Conservation (phyloP, 2,797 vertebrate genomes). For the Myotis pilosus region DNA sequence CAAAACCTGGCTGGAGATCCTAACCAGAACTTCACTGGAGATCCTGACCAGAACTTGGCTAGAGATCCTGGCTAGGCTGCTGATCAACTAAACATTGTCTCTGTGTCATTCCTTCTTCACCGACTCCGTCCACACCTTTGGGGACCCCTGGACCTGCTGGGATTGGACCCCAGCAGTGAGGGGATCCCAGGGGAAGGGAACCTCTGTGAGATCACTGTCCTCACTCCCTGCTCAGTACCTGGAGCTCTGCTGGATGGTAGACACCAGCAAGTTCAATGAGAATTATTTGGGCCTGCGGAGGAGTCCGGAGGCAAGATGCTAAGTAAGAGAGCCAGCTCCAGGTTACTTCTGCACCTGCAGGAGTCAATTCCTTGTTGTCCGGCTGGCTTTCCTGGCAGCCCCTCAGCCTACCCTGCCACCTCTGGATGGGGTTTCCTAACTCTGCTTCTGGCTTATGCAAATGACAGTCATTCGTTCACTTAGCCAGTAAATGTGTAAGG, state of each 20-base stretch:
- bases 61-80: no score
- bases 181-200: neutral
- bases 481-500: neutral
- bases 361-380: neutral
- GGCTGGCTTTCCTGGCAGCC: neutral
- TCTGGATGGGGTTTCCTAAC: neutral
- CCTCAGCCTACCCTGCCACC: neutral
- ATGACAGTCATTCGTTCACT: neutral
- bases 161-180: neutral
- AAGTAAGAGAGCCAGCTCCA: neutral
- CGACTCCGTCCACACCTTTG: no score
- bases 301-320: neutral
- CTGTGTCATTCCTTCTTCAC: no score
- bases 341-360: neutral
- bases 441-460: neutral
- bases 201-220: neutral
- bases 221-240: neutral
- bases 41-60: no score
- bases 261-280: neutral
- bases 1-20: no score
- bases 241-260: neutral
- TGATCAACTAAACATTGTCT: no score
- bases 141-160: no score
- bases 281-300: neutral
- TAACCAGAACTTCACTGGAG: no score